Evolutionary conservation across 2,797 vertebrate genomes (phyloP).

Genomic region (Anisognathus igniventris): DNA sequence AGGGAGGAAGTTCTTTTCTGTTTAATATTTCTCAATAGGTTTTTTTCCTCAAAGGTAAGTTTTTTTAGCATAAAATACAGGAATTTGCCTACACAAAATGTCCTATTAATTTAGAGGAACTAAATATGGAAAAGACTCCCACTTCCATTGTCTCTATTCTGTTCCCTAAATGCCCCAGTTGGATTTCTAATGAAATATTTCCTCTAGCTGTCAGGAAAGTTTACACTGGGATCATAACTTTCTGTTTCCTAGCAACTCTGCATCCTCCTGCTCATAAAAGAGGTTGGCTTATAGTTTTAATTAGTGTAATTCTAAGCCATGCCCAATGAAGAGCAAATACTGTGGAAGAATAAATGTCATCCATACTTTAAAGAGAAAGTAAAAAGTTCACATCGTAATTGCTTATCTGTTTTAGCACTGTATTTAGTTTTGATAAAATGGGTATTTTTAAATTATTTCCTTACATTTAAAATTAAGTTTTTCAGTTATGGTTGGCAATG

Average conservation of each 20-base stretch:
- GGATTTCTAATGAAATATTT: constrained; percentile 8
- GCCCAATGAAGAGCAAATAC: not conserved
- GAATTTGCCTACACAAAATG: not conserved
- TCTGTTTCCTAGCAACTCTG: constrained; percentile 45
- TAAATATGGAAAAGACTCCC: constrained; percentile 1
- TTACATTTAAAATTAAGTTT: not conserved
- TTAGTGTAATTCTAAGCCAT: not conserved
- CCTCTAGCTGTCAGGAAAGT: constrained; percentile 2
- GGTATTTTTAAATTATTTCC: not conserved
- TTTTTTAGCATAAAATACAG: not conserved
- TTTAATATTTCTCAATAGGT: not conserved
- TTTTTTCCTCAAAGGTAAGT: not conserved
- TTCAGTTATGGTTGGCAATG: not conserved
- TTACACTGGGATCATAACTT: not conserved
- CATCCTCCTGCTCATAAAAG: not conserved
- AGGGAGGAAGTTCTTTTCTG: not conserved
- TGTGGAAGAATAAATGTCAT: not conserved
- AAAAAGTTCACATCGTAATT: not conserved
- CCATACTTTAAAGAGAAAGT: not conserved
- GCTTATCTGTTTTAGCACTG: not conserved
- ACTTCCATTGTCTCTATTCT: constrained; percentile 8
- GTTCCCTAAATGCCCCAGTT: not conserved
- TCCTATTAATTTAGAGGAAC: not conserved
- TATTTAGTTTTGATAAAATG: not conserved
- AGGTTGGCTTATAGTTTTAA: not conserved